Evolutionary conservation across 2,888 invertebrate genomes (phyloP).

Genomic region (Uropetala carovei): DNA sequence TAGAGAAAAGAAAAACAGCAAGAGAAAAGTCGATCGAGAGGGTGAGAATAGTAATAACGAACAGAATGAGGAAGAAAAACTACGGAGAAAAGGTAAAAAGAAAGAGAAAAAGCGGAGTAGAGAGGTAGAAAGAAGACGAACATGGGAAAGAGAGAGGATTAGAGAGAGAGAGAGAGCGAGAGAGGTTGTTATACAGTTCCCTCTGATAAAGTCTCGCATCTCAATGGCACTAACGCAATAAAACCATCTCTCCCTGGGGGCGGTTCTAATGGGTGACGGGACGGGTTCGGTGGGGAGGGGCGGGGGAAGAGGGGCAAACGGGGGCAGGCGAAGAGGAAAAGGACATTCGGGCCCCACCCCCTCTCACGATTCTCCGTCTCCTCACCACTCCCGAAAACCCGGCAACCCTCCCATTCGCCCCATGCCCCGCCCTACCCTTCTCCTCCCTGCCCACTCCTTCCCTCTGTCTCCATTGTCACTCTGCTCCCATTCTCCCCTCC

Average conservation of each 20-base stretch:
- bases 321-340: neutral
- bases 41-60: neutral
- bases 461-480: neutral
- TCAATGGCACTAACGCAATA: conserved; percentile 52
- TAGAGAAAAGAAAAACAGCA: no score
- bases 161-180: neutral
- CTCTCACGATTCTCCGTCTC: neutral
- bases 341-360: conserved; percentile 31
- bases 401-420: neutral
- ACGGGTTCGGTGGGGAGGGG: neutral
- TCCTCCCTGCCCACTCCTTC: neutral
- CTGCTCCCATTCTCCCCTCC: neutral
- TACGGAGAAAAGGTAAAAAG: neutral
- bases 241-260: conserved; percentile 41
- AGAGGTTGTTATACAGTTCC: conserved; percentile 54
- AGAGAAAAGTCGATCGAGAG: neutral
- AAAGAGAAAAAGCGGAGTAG: no score
- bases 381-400: neutral
- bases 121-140: neutral
- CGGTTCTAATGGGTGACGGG: conserved; percentile 38
- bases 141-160: neutral
- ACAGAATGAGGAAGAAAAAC: neutral
- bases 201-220: conserved; percentile 8
- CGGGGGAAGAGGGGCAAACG: neutral
- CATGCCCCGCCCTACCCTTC: conserved; percentile 27